A percentile compares a stretch with the other conserved stretches of the same genome.
Conservation (phyloP, 2,797 vertebrate genomes). For the Myotis daubentonii region DNA sequence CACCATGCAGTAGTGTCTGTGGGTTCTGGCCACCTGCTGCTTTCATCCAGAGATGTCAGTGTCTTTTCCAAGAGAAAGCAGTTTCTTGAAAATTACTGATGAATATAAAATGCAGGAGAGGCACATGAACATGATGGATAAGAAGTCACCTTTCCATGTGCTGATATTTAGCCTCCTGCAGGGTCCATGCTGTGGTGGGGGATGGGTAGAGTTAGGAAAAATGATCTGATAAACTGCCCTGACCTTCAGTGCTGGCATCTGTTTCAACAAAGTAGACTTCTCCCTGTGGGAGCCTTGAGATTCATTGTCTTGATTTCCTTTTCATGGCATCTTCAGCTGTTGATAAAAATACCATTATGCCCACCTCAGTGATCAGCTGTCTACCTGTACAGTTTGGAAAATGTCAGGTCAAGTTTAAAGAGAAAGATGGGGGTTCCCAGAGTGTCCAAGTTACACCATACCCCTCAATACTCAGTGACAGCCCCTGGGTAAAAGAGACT, state of each 20-base stretch:
- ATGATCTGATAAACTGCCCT: background rate
- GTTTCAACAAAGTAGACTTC: slow-evolving; percentile 38
- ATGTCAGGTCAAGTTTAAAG: slow-evolving; percentile 74
- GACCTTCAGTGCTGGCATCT: slow-evolving; percentile 29
- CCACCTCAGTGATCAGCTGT: slow-evolving; percentile 65
- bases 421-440: slow-evolving; percentile 65
- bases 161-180: background rate
- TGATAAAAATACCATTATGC: slow-evolving; percentile 77
- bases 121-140: background rate
- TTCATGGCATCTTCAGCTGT: slow-evolving; percentile 72
- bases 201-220: slow-evolving; percentile 32
- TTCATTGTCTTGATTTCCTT: slow-evolving; percentile 80
- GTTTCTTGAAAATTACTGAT: slow-evolving; percentile 31
- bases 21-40: background rate
- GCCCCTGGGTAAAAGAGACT: background rate
- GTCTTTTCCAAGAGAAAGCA: background rate
- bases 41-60: background rate
- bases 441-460: slow-evolving; percentile 47
- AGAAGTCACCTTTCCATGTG: background rate
- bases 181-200: background rate
- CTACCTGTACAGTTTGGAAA: slow-evolving; percentile 65
- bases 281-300: slow-evolving; percentile 68
- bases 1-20: background rate
- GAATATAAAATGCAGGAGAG: background rate
- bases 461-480: background rate